Evolutionary conservation across 2,113 vertebrate genomes (phyloP).

Genomic region (Sterna hirundo): DNA sequence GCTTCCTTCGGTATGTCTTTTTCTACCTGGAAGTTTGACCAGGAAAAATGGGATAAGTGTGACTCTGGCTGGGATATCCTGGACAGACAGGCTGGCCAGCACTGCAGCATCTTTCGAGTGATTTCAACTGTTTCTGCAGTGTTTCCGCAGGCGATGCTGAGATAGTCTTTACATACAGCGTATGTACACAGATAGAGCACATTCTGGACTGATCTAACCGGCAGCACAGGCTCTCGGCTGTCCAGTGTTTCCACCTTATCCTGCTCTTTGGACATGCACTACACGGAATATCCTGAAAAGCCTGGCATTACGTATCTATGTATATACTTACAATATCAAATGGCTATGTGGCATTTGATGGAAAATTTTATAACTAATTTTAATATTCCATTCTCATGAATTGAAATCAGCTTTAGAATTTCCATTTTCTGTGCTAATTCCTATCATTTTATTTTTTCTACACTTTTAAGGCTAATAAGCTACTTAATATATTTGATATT

Average conservation of each 20-base stretch:
- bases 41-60: accelerated
- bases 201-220: accelerated
- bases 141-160: accelerated
- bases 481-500: neutral
- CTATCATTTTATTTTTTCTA: neutral
- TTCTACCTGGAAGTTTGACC: neutral
- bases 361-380: neutral
- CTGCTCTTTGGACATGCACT: accelerated
- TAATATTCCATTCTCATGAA: neutral
- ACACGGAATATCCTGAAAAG: neutral
- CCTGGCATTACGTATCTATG: neutral
- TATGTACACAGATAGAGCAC: accelerated
- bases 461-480: neutral
- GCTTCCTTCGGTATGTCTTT: accelerated
- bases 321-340: neutral
- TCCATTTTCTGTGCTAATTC: neutral
- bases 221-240: neutral
- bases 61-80: neutral
- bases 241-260: neutral
- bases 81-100: neutral
- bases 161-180: accelerated
- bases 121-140: neutral
- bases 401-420: neutral
- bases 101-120: neutral
- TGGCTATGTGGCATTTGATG: neutral